Evolutionary conservation across 2,888 invertebrate species (phyloP), one percentile per base, ranked within the genome.

Genomic region (Euspilapteryx auroguttella): DNA sequence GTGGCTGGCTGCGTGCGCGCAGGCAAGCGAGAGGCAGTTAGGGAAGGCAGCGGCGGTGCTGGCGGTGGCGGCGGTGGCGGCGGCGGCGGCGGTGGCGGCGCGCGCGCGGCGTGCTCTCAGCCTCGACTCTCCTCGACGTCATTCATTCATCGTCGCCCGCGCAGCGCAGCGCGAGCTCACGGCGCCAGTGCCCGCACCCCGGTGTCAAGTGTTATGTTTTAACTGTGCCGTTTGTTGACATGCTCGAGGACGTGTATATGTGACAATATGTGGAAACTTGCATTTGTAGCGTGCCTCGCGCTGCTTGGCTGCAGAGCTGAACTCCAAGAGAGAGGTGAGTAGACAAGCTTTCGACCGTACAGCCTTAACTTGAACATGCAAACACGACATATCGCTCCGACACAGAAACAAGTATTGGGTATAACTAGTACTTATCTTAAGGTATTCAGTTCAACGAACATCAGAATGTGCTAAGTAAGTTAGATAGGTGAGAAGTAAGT

Each of bases 251-350:
- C 32, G 38, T 50, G 62, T 55, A 52, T 54, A 43, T 49, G 61
- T 57, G 55, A 44, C 42, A 51, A 39, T 37, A 63, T 65, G 65
- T 55, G 61, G 61, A 55, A 47, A 42, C 38, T 52, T 34, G 38
- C 43, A 33, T 36, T 49, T 14, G 31, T 56, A 34, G 37, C 53
- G 36, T 35, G 52, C 31, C 34, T 52, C 35, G 40, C 42, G 17
- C 38, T 36, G 35, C n/a, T n/a, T n/a, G 42, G 44, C 45, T 40
- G 40, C 43, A 39, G 37, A 27, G 64, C 62, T 14, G 69, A 66
- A 14, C 39, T 69, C 24, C 66, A 69, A 44, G 71, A 69, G 44
- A 54, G 68, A 69, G 71, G 71, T 69, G 38, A 52, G 52, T 36
- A 22, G 11, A 26, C 5, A 10, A 12, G n/a, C n/a, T n/a, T n/a